A percentile compares a stretch with the other conserved stretches of the same genome.
phyloP scores from a whole-genome alignment of 2,888 invertebrate species.

The Protonemura montana region DNA sequence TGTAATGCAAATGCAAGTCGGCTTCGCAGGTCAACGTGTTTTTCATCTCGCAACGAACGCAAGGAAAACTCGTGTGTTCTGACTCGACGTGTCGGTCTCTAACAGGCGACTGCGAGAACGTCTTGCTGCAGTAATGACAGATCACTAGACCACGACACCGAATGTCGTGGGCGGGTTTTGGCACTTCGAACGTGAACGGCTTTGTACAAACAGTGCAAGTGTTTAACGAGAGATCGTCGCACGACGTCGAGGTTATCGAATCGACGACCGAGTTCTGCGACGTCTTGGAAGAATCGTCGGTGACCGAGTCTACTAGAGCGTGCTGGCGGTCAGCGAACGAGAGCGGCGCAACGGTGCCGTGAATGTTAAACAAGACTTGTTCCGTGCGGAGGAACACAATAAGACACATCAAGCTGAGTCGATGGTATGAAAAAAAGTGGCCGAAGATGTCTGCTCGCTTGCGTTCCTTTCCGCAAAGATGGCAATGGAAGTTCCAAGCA shows the following conservation, averaged over 20 bases:
- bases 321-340: neutral
- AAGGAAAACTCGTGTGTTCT: slow-evolving; percentile 47
- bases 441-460: slow-evolving; percentile 51
- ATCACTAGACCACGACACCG: slow-evolving; percentile 47
- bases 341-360: slow-evolving; percentile 46
- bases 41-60: slow-evolving; percentile 42
- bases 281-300: slow-evolving; percentile 44
- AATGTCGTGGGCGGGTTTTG: slow-evolving; percentile 50
- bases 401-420: slow-evolving; percentile 49
- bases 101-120: slow-evolving; percentile 44
- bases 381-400: slow-evolving; percentile 49
- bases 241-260: slow-evolving; percentile 20
- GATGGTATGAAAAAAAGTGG: slow-evolving; percentile 51
- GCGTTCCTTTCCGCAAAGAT: slow-evolving; percentile 50
- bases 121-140: slow-evolving; percentile 48
- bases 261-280: slow-evolving; percentile 41
- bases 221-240: slow-evolving; percentile 1
- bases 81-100: slow-evolving; percentile 44
- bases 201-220: slow-evolving; percentile 49
- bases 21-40: slow-evolving; percentile 46
- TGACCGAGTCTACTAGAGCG: too few relatives aligned
- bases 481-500: slow-evolving; percentile 50
- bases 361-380: slow-evolving; percentile 47
- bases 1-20: slow-evolving; percentile 47
- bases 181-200: slow-evolving; percentile 49